These are phyloP conservation scores for Phallusia fumigata DNA, from an alignment of 23 tunicate genomes.

Conservation along the genomic window DNA sequence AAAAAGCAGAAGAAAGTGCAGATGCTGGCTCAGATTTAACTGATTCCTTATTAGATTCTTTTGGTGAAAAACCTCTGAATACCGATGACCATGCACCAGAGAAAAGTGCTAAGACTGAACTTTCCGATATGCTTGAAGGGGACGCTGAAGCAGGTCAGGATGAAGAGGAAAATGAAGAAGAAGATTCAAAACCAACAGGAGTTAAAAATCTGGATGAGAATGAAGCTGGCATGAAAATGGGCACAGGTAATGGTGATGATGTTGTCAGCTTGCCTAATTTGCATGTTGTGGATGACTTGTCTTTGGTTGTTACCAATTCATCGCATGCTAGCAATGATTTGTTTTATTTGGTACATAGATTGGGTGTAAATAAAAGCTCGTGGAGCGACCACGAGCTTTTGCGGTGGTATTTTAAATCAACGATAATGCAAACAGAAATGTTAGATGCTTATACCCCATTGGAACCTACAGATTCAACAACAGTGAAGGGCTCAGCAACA, in stretches of 20 bases:
- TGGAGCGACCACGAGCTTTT: conserved; percentile 2
- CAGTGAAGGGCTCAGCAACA: not conserved
- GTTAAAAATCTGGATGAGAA: not conserved
- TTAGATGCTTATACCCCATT: not conserved
- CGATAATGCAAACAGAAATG: too few relatives aligned
- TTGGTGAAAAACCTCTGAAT: too few relatives aligned
- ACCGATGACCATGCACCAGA: too few relatives aligned
- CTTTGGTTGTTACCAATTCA: conserved; percentile 1
- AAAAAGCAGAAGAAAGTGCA: not conserved
- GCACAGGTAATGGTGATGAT: conserved; percentile 5
- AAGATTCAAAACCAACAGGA: not conserved
- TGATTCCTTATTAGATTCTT: too few relatives aligned
- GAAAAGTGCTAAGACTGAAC: too few relatives aligned
- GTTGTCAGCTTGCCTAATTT: conserved; percentile 13
- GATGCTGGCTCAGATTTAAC: not conserved
- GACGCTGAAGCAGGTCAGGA: not conserved
- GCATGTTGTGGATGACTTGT: conserved; percentile 8
- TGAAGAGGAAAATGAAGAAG: not conserved
- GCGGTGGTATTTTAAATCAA: not conserved
- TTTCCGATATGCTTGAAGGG: too few relatives aligned
- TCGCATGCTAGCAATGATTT: conserved; percentile 8
- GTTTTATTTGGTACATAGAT: not conserved
- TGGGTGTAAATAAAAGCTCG: conserved; percentile 2
- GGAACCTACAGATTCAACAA: not conserved
- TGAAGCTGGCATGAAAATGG: not conserved